Percentiles rank a stretch among this genome's conserved stretches.
Evolutionary conservation across 2,113 vertebrate genomes (phyloP).

Genomic region (Pardalotus punctatus): DNA sequence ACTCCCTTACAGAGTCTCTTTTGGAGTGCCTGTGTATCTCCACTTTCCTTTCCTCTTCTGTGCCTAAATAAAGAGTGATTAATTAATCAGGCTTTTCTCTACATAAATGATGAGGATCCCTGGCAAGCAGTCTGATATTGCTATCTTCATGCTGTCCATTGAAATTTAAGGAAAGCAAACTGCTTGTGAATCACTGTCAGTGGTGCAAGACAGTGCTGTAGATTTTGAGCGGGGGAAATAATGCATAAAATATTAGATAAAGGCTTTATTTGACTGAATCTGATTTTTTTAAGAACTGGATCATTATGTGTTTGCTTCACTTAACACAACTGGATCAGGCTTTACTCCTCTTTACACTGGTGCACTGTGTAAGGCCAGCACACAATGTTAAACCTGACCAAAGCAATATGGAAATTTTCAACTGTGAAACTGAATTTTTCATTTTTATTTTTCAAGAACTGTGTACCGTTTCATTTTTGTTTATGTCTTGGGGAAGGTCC

Average conservation of each 20-base stretch:
- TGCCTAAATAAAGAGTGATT: background rate
- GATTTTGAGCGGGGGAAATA: background rate
- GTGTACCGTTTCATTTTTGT: background rate
- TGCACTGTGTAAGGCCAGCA: background rate
- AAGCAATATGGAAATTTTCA: background rate
- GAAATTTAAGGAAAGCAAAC: background rate
- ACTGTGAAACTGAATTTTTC: background rate
- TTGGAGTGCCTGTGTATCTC: background rate
- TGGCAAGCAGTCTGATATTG: background rate
- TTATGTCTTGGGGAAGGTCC: background rate
- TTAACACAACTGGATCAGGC: background rate
- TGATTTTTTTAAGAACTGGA: background rate
- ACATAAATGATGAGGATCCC: background rate
- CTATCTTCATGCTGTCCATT: background rate
- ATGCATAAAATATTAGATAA: background rate
- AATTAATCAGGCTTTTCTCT: slow-evolving; percentile 9
- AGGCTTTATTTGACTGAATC: background rate
- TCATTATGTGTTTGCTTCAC: background rate
- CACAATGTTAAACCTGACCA: background rate
- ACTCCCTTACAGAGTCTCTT: background rate
- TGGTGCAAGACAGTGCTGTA: background rate
- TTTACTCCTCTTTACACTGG: background rate
- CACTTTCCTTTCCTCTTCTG: background rate
- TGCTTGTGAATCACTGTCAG: background rate
- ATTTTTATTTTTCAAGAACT: background rate